These are phyloP conservation scores for Eublepharis macularius DNA, from an alignment of 2,113 vertebrate species.

Conservation along the genomic window DNA sequence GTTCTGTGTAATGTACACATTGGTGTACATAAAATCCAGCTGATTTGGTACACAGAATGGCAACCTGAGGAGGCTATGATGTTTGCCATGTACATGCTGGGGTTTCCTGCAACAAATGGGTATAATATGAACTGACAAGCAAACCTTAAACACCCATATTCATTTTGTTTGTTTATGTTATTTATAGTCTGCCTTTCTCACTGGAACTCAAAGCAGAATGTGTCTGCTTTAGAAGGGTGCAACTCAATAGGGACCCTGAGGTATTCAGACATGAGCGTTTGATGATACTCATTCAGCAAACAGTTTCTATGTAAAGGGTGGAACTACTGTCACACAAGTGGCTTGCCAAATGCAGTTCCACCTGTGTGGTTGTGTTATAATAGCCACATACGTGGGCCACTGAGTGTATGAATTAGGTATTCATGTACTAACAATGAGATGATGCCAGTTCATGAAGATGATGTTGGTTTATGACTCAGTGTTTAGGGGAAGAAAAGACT, in stretches of 20 bases:
- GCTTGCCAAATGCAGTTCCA: background rate
- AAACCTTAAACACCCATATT: no score
- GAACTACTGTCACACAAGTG: no score
- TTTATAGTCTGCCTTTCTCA: no score
- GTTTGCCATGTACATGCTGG: background rate
- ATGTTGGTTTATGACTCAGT: background rate
- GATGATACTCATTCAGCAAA: background rate
- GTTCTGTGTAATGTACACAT: no score
- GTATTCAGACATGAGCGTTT: background rate
- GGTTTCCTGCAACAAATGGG: background rate
- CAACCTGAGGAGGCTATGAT: no score
- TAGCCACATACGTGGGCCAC: background rate
- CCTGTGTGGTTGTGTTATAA: background rate
- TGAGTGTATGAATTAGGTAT: background rate
- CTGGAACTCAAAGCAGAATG: no score
- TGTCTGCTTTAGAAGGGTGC: background rate
- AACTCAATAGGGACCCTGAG: background rate
- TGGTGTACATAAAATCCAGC: background rate
- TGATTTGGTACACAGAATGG: no score
- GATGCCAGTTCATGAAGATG: background rate
- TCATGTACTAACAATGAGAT: no score
- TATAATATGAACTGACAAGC: background rate
- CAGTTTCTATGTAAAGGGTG: background rate
- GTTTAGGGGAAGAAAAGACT: no score
- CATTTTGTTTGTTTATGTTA: no score